A percentile compares a stretch with the other conserved stretches of the same genome.
These are phyloP conservation scores for Drosophila limbata DNA, from an alignment of 2,888 invertebrate species.

Conservation along the genomic window DNA sequence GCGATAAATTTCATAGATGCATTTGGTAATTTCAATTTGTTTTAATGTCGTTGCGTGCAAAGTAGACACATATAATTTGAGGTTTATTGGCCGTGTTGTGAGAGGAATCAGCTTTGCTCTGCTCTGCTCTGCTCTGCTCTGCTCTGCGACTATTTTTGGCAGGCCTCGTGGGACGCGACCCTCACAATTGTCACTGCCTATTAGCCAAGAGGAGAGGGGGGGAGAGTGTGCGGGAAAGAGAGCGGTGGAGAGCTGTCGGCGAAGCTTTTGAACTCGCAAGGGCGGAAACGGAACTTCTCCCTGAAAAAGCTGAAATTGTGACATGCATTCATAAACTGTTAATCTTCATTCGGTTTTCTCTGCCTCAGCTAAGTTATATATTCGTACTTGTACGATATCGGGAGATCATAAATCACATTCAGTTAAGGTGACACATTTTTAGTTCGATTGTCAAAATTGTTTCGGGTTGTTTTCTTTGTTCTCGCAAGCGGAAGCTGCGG, in stretches of 20 bases:
- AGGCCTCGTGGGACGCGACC: slow-evolving; percentile 55
- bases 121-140: slow-evolving; percentile 14
- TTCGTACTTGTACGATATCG: neutral
- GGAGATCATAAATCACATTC: slow-evolving; percentile 47
- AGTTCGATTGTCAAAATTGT: slow-evolving; percentile 55
- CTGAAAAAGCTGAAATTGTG: slow-evolving; percentile 9
- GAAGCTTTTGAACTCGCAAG: slow-evolving; percentile 61
- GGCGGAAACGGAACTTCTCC: slow-evolving; percentile 49
- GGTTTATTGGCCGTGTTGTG: slow-evolving; percentile 62
- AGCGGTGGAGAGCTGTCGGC: slow-evolving; percentile 15
- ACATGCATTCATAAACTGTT: slow-evolving; percentile 53
- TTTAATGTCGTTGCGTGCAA: slow-evolving; percentile 59
- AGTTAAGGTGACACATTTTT: slow-evolving; percentile 41
- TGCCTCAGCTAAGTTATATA: neutral
- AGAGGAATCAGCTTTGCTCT: slow-evolving; percentile 13
- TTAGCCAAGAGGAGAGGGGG: slow-evolving; percentile 21
- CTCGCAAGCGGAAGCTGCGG: slow-evolving; percentile 48
- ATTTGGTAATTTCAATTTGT: slow-evolving; percentile 78
- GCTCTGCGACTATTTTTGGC: slow-evolving; percentile 58
- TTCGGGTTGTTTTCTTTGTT: slow-evolving; percentile 21
- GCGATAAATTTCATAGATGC: slow-evolving; percentile 75
- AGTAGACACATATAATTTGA: slow-evolving; percentile 65
- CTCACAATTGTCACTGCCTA: slow-evolving; percentile 65
- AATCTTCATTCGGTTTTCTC: slow-evolving; percentile 16
- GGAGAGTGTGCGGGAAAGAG: neutral